Percentiles rank a stretch among this genome's conserved stretches.
Evolutionary conservation across 2,888 invertebrate species (phyloP).

Genomic region (Lasioglossum marginatum): DNA sequence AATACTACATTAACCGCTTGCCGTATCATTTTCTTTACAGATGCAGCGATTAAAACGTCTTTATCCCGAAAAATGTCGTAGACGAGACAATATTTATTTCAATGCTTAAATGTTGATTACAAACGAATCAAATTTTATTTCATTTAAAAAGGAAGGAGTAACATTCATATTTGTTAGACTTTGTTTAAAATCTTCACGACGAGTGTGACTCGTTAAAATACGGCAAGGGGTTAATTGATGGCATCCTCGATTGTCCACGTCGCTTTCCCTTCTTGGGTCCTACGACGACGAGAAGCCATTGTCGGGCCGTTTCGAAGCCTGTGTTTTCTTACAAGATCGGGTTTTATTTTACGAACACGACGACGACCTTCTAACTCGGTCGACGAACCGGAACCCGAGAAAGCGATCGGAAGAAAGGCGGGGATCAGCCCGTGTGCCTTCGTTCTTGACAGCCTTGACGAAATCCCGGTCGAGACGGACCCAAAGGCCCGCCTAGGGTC

Average conservation of each 20-base stretch:
- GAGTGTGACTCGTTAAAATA: no score
- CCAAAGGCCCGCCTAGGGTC: not conserved
- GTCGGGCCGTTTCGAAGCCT: not conserved
- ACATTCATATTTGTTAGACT: no score
- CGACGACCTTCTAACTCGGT: not conserved
- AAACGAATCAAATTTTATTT: no score
- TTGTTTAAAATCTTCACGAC: no score
- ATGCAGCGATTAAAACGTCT: no score
- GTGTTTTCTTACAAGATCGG: not conserved
- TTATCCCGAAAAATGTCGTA: no score
- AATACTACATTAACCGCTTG: no score
- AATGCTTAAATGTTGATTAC: no score
- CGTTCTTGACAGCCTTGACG: slow-evolving; percentile 14
- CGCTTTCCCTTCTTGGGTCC: not conserved
- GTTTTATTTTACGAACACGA: not conserved
- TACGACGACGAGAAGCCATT: not conserved
- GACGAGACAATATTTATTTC: no score
- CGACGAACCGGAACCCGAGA: not conserved
- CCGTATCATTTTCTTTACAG: no score
- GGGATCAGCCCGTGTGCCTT: not conserved
- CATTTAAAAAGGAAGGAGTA: no score
- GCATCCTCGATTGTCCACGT: not conserved
- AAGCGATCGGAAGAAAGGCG: not conserved
- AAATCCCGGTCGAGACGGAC: slow-evolving; percentile 20
- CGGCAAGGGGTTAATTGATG: not conserved